Base-by-base conservation (phyloP, 2,797 vertebrate species). In the Periparus ater region DNA sequence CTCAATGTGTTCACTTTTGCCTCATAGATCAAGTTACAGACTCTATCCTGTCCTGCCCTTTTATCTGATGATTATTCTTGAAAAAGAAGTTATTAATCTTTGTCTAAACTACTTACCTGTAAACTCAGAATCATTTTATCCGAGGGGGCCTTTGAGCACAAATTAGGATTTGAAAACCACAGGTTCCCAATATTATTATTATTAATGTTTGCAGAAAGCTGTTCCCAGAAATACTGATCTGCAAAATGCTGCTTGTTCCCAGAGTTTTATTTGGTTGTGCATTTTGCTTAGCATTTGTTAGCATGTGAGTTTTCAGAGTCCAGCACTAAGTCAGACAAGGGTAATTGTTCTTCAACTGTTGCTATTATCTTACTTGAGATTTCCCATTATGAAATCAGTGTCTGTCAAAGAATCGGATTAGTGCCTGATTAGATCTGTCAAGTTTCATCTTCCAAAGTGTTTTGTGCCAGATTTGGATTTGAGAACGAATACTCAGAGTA, bases 221-320 rank as follows among this genome's bases (percentile, higher is more conserved):
- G 32, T 95, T 96, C 32, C 48, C 75, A 88, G 77, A 82, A 87
- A 85, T 75, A 89, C 65, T 91, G 94, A 48, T 74, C 85, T 96
- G 79, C 74, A 94, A 91, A 94, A 81, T 45, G n/a, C 10, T 83
- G 42, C 55, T 89, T 91, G 44, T 95, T 97, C 82, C 29, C 26
- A 94, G 93, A 91, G 72, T 53, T 94, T 95, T 95, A 79, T 91
- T 96, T 96, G 94, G 38, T 94, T 93, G 95, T 92, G 90, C 6
- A 51, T 92, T 96, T 96, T 95, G 68, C 85, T 91, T 93, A 93
- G 63, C 3, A 14, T 88, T 95, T 95, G 83, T 93, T 93, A 68
- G 9, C 42, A 67, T 61, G 48, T 44, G 73, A n/a, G 72, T 88
- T 96, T 96, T 94, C 78, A 47, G 76, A 82, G 48, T 79, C 42